Conservation (phyloP, 2,888 invertebrate species). For the Cephus spinipes region DNA sequence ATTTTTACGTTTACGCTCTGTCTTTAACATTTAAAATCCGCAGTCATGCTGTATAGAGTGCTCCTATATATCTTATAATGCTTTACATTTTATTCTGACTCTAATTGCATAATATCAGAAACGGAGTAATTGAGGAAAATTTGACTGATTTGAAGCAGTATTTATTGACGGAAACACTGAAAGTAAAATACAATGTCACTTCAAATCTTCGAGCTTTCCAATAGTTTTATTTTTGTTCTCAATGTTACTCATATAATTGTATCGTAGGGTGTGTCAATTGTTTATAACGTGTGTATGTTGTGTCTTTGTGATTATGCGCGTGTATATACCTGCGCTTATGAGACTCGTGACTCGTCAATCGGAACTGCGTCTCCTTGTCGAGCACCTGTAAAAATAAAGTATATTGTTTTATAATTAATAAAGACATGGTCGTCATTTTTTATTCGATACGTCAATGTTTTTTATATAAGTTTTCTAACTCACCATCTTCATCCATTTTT, state of each 20-base stretch:
- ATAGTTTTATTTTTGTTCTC: constrained; percentile 40
- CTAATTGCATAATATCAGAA: not conserved
- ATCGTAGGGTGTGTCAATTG: constrained; percentile 53
- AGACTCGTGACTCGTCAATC: constrained; percentile 43
- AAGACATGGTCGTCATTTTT: not conserved
- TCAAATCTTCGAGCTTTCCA: constrained; percentile 38
- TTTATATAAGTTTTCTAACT: constrained; percentile 3
- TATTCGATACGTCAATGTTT: not conserved
- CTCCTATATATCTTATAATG: not conserved
- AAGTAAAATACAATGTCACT: constrained; percentile 22
- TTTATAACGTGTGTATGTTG: constrained; percentile 45
- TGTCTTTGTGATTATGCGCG: constrained; percentile 41
- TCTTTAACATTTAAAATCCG: not conserved
- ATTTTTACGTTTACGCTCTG: not conserved
- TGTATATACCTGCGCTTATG: constrained; percentile 41
- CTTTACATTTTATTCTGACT: not conserved
- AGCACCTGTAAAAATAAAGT: constrained; percentile 33
- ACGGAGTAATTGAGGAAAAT: not conserved
- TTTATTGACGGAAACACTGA: constrained; percentile 22
- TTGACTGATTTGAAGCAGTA: constrained; percentile 18
- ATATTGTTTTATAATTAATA: not conserved
- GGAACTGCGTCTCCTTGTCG: constrained; percentile 38
- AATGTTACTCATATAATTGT: constrained; percentile 52
- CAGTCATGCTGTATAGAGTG: not conserved
- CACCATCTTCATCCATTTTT: constrained; percentile 42